phyloP scores from a whole-genome alignment of 2,888 invertebrate genomes.

The Polydrusus tereticollis region DNA sequence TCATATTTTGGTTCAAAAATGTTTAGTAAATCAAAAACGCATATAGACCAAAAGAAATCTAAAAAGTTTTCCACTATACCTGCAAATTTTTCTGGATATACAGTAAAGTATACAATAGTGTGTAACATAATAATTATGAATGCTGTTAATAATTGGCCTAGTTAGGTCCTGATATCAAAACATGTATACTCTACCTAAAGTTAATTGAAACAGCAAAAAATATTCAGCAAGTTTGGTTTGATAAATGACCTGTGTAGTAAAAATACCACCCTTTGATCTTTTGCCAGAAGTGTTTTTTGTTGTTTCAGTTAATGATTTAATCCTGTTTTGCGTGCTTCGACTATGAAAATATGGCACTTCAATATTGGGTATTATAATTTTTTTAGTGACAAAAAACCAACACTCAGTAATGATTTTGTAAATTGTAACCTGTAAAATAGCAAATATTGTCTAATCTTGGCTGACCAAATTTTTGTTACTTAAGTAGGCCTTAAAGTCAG shows the following conservation, averaged over 20 bases:
- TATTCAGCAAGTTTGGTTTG: too few relatives aligned
- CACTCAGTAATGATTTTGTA: neutral
- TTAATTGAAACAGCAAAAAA: too few relatives aligned
- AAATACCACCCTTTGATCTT: too few relatives aligned
- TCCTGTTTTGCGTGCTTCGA: too few relatives aligned
- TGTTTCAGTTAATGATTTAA: too few relatives aligned
- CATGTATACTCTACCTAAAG: too few relatives aligned
- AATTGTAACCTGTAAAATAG: neutral
- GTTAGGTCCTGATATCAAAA: conserved; percentile 3
- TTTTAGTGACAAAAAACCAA: neutral
- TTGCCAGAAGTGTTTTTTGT: too few relatives aligned
- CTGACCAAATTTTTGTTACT: too few relatives aligned
- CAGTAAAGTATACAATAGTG: too few relatives aligned
- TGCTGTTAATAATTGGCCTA: neutral
- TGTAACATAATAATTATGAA: neutral
- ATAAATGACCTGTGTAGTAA: too few relatives aligned
- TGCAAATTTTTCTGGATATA: too few relatives aligned
- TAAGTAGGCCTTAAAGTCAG: too few relatives aligned
- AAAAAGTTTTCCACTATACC: neutral
- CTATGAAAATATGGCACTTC: conserved; percentile 25
- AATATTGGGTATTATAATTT: neutral
- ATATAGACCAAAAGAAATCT: neutral
- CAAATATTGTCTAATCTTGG: neutral
- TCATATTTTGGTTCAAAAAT: conserved; percentile 12
- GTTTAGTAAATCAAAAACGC: neutral